phyloP scores from a whole-genome alignment of 1,140 invertebrate species.

The Sycobia sp. region DNA sequence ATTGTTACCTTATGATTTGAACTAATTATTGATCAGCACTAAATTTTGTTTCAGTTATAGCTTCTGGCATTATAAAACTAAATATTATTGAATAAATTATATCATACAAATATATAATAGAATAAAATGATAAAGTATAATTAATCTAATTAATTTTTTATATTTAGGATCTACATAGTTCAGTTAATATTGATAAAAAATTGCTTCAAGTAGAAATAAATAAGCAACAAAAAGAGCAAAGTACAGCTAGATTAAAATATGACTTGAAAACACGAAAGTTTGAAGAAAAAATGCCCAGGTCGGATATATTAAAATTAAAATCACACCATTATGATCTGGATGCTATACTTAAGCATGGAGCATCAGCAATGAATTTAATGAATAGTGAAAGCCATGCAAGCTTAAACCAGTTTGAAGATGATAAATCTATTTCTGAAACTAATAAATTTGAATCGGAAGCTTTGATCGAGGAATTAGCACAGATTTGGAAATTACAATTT shows the following conservation, averaged over 20 bases:
- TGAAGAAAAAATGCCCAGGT: slow-evolving; percentile 58
- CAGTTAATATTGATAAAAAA: slow-evolving; percentile 31
- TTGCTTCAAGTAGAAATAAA: slow-evolving; percentile 12
- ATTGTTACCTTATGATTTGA: too few species aligned
- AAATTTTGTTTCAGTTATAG: too few species aligned
- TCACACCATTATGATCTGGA: slow-evolving; percentile 44
- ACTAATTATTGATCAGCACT: too few species aligned
- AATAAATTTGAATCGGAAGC: slow-evolving; percentile 52
- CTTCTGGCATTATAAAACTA: too few species aligned
- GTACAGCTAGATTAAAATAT: slow-evolving; percentile 43
- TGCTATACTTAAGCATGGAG: slow-evolving; percentile 36
- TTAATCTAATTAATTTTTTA: slow-evolving; percentile 1
- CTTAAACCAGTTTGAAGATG: slow-evolving; percentile 31
- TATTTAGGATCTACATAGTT: slow-evolving; percentile 6
- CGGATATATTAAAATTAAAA: slow-evolving; percentile 45
- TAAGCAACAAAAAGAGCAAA: slow-evolving; percentile 33
- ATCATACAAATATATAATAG: too few species aligned
- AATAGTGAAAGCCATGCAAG: slow-evolving; percentile 29
- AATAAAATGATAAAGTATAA: too few species aligned
- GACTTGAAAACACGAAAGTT: slow-evolving; percentile 54
- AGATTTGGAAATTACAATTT: slow-evolving; percentile 30
- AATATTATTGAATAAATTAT: too few species aligned
- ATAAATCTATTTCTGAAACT: slow-evolving; percentile 39
- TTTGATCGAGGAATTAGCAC: slow-evolving; percentile 50
- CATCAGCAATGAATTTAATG: slow-evolving; percentile 8